Percentiles rank a stretch among this genome's conserved stretches.
Conservation (phyloP, 2,888 invertebrate genomes). For the Portevinia maculata region DNA sequence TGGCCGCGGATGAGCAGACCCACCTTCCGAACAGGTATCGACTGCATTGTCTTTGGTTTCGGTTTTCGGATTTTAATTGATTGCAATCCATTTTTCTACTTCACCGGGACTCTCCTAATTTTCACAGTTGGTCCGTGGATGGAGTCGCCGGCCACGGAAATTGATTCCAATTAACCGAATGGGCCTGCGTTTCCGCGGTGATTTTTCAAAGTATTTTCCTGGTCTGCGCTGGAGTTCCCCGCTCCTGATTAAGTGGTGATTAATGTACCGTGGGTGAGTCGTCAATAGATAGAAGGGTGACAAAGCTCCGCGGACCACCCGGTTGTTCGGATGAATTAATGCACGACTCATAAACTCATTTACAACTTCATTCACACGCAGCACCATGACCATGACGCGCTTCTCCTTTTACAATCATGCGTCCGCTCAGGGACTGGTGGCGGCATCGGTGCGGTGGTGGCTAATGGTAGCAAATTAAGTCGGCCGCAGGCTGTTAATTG, state of each 20-base stretch:
- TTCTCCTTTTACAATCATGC: slow-evolving; percentile 52
- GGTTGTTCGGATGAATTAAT: slow-evolving; percentile 52
- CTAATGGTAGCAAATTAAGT: slow-evolving; percentile 74
- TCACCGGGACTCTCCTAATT: slow-evolving; percentile 73
- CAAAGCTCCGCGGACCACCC: slow-evolving; percentile 68
- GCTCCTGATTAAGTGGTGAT: slow-evolving; percentile 60
- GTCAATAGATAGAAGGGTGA: slow-evolving; percentile 46
- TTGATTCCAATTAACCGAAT: slow-evolving; percentile 67
- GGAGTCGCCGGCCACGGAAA: slow-evolving; percentile 52
- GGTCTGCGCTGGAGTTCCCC: slow-evolving; percentile 27
- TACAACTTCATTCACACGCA: slow-evolving; percentile 73
- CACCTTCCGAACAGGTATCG: slow-evolving; percentile 6
- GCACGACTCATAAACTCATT: slow-evolving; percentile 69
- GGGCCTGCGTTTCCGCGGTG: no score
- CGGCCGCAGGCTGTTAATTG: slow-evolving; percentile 74
- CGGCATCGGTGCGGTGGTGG: slow-evolving; percentile 50
- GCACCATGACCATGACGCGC: slow-evolving; percentile 67
- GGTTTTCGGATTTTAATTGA: slow-evolving; percentile 63
- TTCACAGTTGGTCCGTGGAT: slow-evolving; percentile 70
- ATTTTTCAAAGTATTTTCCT: slow-evolving; percentile 64
- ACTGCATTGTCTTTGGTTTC: slow-evolving; percentile 54
- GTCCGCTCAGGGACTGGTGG: slow-evolving; percentile 14
- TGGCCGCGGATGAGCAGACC: slow-evolving; percentile 26
- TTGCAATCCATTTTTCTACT: slow-evolving; percentile 73
- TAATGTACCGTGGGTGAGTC: slow-evolving; percentile 62